These are phyloP conservation scores for Nasua narica DNA, from an alignment of 2,797 vertebrate species.

Conservation along the genomic window DNA sequence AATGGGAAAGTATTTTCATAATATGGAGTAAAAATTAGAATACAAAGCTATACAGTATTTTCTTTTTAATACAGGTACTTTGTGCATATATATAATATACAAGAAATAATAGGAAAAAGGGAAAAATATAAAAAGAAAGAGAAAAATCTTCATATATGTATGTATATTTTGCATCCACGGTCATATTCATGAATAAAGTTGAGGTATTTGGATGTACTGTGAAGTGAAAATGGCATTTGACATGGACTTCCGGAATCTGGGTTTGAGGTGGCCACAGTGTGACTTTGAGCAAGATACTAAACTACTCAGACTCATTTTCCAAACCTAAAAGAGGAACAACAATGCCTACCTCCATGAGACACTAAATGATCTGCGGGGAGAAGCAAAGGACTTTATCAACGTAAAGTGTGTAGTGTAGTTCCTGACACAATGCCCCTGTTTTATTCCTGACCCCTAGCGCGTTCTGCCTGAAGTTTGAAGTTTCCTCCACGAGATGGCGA, in stretches of 20 bases:
- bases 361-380: neutral
- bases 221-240: neutral
- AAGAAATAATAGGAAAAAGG: neutral
- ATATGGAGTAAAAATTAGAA: neutral
- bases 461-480: conserved; percentile 36
- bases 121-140: neutral
- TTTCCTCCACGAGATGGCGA: conserved; percentile 66
- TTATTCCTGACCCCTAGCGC: neutral
- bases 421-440: neutral
- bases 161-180: neutral
- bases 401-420: neutral
- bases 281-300: neutral
- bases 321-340: neutral
- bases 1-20: neutral
- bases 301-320: neutral
- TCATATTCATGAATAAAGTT: neutral
- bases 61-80: neutral
- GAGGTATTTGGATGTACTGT: neutral
- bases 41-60: neutral
- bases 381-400: neutral
- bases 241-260: neutral
- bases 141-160: neutral
- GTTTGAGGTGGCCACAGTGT: neutral
- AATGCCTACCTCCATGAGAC: neutral
- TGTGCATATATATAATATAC: neutral